Base-by-base conservation (phyloP, 2,113 vertebrate genomes). In the Myxocyprinus asiaticus region DNA sequence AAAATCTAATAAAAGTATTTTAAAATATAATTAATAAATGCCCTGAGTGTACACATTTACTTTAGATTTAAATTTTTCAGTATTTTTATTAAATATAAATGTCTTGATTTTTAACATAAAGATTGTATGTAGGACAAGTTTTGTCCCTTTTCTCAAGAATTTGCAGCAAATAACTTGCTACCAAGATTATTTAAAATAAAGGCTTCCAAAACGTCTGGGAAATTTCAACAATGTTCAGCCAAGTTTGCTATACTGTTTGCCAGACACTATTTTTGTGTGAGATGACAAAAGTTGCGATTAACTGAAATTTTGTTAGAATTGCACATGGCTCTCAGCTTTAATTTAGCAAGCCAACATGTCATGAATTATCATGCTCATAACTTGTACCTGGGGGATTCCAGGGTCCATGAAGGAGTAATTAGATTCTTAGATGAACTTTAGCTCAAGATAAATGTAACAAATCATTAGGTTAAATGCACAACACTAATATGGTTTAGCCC, bases 381-480 rank as follows among this genome's bases (percentile, higher is more conserved):
- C 14, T 14, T 14, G 11, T 7, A 42, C 17, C 42, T 75, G 9
- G 44, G 45, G 58, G 58, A 74, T 48, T 74, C 44, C 15, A 74
- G 17, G 12, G 58, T 75, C 22, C 59, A 75, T n/a, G 42, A 48
- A 73, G 15, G 12, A 63, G 58, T n/a, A 51, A 75, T 75, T 63
- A 63, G 47, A 64, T 75, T 75, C 45, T 63, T 45, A 14, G 17
- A 42, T 64, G 17, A 61, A 47, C 56, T 75, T 63, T n/a, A 75
- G 47, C 45, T 75, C 17, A 63, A 65, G 48, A 76, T 76, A 65
- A 55, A 76, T 65, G 48, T 42, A 65, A 65, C 55, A 44, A 55
- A 76, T 65, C 48, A 53, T 51, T 50, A 33, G 22, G 22, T 33
- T 33, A 76, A 65, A 55, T 2, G 11, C 61, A 75, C 48, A 53